Percentiles rank a stretch among this genome's conserved stretches.
phyloP scores from a whole-genome alignment of 2,113 vertebrate genomes.

The Murina feae region DNA sequence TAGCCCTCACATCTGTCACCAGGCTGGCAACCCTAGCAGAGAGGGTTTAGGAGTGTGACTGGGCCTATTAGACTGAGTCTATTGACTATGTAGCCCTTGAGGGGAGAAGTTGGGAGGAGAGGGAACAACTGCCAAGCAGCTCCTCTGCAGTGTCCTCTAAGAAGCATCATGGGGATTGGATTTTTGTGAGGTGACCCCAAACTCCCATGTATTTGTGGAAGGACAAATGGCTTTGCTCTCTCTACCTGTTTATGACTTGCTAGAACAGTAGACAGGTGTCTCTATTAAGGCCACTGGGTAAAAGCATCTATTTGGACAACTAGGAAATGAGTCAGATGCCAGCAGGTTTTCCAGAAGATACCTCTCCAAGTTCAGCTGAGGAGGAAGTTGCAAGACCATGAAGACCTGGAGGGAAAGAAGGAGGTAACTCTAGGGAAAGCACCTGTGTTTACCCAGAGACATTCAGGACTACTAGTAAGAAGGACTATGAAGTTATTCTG shows the following conservation, averaged over 20 bases:
- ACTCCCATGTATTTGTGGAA: conserved; percentile 3
- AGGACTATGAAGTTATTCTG: background rate
- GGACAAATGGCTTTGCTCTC: conserved; percentile 7
- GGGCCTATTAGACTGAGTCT: conserved; percentile 54
- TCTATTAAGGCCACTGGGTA: background rate
- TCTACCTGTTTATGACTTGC: background rate
- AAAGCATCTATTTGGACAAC: conserved; percentile 35
- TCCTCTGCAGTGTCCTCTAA: background rate
- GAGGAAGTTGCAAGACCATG: background rate
- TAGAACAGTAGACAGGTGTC: background rate
- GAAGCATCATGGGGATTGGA: background rate
- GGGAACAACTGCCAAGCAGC: background rate
- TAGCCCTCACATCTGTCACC: conserved; percentile 56
- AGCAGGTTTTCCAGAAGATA: conserved; percentile 37
- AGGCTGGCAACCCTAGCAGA: conserved; percentile 41
- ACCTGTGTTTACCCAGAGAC: background rate
- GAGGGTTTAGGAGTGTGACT: conserved; percentile 26
- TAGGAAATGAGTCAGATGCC: conserved; percentile 33
- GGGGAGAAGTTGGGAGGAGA: background rate
- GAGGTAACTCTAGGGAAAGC: background rate
- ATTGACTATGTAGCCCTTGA: background rate
- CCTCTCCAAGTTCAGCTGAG: conserved; percentile 2
- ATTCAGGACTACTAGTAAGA: background rate
- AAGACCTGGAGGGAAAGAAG: background rate
- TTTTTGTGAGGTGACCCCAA: background rate